Base-by-base conservation (phyloP, 2,888 invertebrate species). In the Neuroscelio doddi region DNA sequence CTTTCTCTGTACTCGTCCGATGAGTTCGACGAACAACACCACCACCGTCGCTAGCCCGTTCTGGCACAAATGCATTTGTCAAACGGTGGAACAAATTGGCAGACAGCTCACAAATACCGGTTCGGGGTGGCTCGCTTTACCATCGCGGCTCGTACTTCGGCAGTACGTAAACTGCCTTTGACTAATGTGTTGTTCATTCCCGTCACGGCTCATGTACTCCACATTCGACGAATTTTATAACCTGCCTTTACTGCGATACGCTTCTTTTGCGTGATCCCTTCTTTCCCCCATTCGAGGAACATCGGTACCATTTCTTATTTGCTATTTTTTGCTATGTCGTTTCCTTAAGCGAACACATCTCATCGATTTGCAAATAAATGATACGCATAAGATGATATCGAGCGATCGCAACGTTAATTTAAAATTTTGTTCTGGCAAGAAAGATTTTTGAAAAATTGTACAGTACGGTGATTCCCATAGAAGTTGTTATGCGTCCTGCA, bases 151-250 rank as follows among this genome's bases (percentile, higher is more conserved):
- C 10, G 39, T 21, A 15, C 15, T 36, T 17, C 26, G 14, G 27
- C 24, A 24, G 27, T 70, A 73, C 72, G 75, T 72, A 78, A 76
- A 79, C 78, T 74, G 64, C 77, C 76, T 79, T 81, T 81, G 81
- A 81, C 78, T 80, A 81, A 81, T 81, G 80, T 81, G 81, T 81
- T 81, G 81, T 81, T 81, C 80, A 75, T 76, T 71, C 75, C 64
- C 73, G 75, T 75, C 76, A 78, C 75, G 77, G 73, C 76, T 80
- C 79, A 78, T 80, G 77, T 77, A 81, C 75, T 75, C 71, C 69
- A 71, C 71, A 71, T 73, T 73, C 73, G 67, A 66, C 70, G 72
- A 74, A 76, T 75, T 76, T 74, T 75, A 76, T 75, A 77, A 74
- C 73, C 62, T 63, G 21, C 52, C 15, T 42, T 27, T 45, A 24